Evolutionary conservation across 92 coral and sea anemone species (phyloP).

Genomic region (Epizoanthus fatuus): DNA sequence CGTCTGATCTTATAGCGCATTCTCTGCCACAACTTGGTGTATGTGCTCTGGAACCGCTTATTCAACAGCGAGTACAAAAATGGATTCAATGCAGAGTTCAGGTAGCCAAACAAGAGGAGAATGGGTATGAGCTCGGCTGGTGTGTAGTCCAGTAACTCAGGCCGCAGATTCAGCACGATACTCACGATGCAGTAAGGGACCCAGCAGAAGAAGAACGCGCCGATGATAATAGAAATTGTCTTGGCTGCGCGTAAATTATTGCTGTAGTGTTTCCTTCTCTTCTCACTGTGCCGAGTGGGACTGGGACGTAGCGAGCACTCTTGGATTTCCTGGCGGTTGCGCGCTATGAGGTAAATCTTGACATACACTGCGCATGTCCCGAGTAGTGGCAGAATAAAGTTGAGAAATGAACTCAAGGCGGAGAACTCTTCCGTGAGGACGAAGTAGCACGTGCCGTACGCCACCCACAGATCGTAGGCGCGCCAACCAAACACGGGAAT

Average conservation of each 20-base stretch:
- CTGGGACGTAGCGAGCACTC: conserved; percentile 42
- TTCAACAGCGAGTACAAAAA: conserved; percentile 87
- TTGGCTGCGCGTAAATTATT: conserved; percentile 79
- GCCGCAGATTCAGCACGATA: conserved; percentile 55
- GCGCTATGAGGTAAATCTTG: conserved; percentile 73
- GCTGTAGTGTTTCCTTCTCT: conserved; percentile 59
- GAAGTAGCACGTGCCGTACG: conserved; percentile 54
- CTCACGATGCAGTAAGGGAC: conserved; percentile 69
- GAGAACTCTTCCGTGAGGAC: conserved; percentile 54
- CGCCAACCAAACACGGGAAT: conserved; percentile 70
- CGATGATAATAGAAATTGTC: conserved; percentile 74
- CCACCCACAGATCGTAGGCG: conserved; percentile 20
- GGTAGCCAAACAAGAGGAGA: conserved; percentile 81
- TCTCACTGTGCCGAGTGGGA: conserved; percentile 38
- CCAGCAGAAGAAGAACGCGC: conserved; percentile 86
- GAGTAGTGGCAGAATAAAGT: conserved; percentile 63
- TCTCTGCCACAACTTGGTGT: conserved; percentile 32
- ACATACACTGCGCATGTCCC: conserved; percentile 66
- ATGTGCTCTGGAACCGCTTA: conserved; percentile 69
- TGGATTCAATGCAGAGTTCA: conserved; percentile 88
- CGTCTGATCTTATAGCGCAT: background rate
- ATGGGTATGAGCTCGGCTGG: conserved; percentile 20
- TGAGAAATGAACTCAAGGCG: conserved; percentile 54
- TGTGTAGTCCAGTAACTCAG: conserved; percentile 22
- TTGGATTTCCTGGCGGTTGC: conserved; percentile 60